Evolutionary conservation across 1,140 invertebrate species (phyloP).

Genomic region (Achroia grisella): DNA sequence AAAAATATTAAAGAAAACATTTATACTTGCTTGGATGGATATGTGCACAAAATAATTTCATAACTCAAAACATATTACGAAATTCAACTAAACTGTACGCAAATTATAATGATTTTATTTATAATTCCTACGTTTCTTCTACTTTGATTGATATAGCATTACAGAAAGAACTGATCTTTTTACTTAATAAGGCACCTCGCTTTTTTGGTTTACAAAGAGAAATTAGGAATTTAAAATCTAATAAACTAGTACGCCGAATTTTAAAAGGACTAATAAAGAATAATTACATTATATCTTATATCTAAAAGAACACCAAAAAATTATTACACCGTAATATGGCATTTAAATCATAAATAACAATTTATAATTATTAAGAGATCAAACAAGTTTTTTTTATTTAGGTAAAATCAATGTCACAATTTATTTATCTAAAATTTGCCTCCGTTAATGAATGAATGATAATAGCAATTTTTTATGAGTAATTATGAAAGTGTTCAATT

Average conservation of each 20-base stretch:
- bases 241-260: neutral
- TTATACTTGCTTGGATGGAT: too few relatives aligned
- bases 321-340: slow-evolving; percentile 56
- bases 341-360: slow-evolving; percentile 57
- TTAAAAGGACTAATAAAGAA: neutral
- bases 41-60: too few relatives aligned
- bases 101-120: too few relatives aligned
- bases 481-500: too few relatives aligned
- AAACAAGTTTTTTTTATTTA: slow-evolving; percentile 30
- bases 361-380: slow-evolving; percentile 54
- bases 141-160: too few relatives aligned
- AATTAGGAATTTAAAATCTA: slow-evolving; percentile 9
- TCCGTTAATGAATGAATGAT: neutral
- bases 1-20: too few relatives aligned
- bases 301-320: slow-evolving; percentile 34
- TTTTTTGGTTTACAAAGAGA: slow-evolving; percentile 43
- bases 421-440: neutral
- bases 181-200: slow-evolving; percentile 52
- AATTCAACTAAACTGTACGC: too few relatives aligned
- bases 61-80: too few relatives aligned
- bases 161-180: neutral
- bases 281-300: neutral
- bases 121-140: too few relatives aligned
- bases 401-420: neutral
- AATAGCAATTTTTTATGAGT: too few relatives aligned